Percentiles rank a stretch among this genome's conserved stretches.
Conservation (phyloP, 1,140 invertebrate species). For the Drosophila leontia region DNA sequence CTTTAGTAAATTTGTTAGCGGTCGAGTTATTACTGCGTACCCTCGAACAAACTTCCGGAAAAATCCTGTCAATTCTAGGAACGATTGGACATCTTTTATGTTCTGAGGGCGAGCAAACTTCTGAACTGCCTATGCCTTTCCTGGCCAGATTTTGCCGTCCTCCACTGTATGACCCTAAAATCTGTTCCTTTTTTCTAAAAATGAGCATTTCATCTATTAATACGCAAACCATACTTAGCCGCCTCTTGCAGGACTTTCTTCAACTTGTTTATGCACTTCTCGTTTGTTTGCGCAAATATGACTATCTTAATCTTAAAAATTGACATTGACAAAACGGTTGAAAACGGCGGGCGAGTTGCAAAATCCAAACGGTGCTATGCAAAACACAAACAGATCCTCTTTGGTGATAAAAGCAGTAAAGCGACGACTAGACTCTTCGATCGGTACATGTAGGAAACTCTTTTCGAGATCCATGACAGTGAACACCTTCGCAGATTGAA, state of each 20-base stretch:
- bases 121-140: background rate
- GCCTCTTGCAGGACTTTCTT: background rate
- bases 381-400: background rate
- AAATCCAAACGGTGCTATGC: background rate
- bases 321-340: background rate
- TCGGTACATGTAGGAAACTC: background rate
- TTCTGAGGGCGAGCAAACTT: background rate
- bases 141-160: background rate
- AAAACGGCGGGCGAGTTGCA: background rate
- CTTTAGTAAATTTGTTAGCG: slow-evolving; percentile 7
- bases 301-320: background rate
- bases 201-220: background rate
- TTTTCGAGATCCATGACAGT: background rate
- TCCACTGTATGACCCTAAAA: background rate
- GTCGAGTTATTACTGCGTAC: background rate
- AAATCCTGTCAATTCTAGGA: background rate
- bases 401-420: background rate
- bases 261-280: background rate
- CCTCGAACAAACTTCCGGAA: background rate
- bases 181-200: background rate
- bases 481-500: background rate
- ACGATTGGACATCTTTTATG: background rate
- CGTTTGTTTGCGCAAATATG: background rate
- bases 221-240: background rate
- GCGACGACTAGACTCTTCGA: background rate